Evolutionary conservation across 92 coral and sea anemone genomes (phyloP).

Genomic region (Siderastrea siderea): DNA sequence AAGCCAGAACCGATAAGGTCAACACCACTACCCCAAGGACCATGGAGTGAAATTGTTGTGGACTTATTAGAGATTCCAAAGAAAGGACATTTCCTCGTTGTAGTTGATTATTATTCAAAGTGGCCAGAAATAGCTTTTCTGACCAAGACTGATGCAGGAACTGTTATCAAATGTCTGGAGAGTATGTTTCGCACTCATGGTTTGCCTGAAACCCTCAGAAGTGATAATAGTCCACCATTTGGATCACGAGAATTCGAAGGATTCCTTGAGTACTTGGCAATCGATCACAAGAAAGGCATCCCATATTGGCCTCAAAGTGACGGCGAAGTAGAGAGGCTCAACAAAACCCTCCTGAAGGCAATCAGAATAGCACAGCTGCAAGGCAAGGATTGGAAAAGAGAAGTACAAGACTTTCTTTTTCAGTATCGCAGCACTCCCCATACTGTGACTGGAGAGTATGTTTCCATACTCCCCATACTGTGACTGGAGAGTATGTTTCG

Average conservation of each 20-base stretch:
- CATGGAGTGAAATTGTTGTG: slow-evolving; percentile 17
- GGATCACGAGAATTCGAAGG: slow-evolving; percentile 36
- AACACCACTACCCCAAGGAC: neutral
- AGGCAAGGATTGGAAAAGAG: no score
- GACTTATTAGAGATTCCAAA: neutral
- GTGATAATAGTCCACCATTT: slow-evolving; percentile 64
- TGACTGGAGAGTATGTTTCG: no score
- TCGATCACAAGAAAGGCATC: no score
- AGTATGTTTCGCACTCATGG: neutral
- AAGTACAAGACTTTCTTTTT: neutral
- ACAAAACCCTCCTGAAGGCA: no score
- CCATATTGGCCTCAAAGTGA: no score
- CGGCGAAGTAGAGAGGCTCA: no score
- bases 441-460: neutral
- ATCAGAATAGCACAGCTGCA: no score
- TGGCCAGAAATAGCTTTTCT: slow-evolving; percentile 76
- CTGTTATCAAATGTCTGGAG: slow-evolving; percentile 5
- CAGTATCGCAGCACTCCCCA: slow-evolving; percentile 51
- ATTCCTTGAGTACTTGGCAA: no score
- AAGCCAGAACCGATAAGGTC: slow-evolving; percentile 43
- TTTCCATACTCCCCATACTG: no score
- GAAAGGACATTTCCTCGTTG: slow-evolving; percentile 41
- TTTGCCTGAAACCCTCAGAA: slow-evolving; percentile 45
- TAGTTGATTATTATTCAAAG: slow-evolving; percentile 66
- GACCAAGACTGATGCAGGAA: slow-evolving; percentile 61